phyloP scores from a whole-genome alignment of 2,113 vertebrate species.

The Mustelus asterias region DNA sequence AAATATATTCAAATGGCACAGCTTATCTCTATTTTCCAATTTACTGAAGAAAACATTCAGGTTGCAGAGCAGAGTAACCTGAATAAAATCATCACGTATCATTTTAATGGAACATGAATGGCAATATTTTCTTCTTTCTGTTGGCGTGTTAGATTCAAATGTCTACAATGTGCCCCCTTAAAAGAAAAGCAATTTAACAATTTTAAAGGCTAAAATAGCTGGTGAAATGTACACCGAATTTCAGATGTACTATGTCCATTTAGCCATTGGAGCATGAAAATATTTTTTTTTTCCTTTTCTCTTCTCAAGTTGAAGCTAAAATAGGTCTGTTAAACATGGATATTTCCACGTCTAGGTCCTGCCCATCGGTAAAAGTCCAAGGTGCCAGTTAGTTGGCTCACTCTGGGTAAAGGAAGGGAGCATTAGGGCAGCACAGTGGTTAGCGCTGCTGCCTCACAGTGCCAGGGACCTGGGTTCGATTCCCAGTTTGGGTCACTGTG shows the following conservation, averaged over 20 bases:
- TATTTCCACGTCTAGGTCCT: neutral
- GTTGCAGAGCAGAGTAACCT: neutral
- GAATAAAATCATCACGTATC: neutral
- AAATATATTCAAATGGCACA: neutral
- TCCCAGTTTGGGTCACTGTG: too few relatives aligned
- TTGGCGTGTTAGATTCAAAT: neutral
- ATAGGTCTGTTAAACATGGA: neutral
- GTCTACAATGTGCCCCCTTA: neutral
- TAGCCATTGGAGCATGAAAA: neutral
- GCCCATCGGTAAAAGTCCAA: neutral
- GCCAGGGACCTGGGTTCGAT: too few relatives aligned
- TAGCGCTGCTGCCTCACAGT: too few relatives aligned
- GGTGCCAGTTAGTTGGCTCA: neutral
- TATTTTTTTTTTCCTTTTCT: neutral
- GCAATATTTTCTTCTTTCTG: neutral
- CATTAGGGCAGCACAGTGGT: neutral
- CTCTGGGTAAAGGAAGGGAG: neutral
- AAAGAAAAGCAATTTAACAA: neutral
- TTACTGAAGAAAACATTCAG: neutral
- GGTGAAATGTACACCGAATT: neutral
- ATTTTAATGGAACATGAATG: neutral
- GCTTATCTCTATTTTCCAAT: constrained; percentile 17
- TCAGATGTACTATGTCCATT: neutral
- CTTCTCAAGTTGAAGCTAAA: neutral
- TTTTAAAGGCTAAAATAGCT: neutral